Conservation (phyloP, 2,113 vertebrate genomes). For the Cnemophilus loriae region DNA sequence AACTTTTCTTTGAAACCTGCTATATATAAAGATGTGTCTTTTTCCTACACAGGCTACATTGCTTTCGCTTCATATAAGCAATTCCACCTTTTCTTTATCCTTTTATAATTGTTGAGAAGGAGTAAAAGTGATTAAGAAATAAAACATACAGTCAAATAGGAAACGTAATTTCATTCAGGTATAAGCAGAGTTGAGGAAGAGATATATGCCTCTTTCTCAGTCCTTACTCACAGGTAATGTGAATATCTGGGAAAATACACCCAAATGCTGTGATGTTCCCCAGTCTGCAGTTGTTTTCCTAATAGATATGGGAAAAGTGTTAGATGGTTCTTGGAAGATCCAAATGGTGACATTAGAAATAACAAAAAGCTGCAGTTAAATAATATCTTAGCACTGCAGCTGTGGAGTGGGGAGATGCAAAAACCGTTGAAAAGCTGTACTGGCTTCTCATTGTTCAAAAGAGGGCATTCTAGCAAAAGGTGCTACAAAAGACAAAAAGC, state of each 20-base stretch:
- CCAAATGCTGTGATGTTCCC: rapidly evolving
- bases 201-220: background rate
- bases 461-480: background rate
- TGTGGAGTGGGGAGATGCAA: background rate
- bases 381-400: background rate
- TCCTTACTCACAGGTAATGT: background rate
- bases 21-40: background rate
- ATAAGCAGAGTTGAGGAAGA: background rate
- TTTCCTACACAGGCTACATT: background rate
- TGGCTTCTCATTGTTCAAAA: background rate
- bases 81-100: background rate
- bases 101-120: background rate
- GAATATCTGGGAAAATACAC: background rate
- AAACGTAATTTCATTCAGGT: background rate
- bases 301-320: background rate
- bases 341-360: background rate
- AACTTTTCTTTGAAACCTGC: background rate
- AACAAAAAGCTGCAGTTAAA: background rate
- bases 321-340: background rate
- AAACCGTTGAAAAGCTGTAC: background rate
- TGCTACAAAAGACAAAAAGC: background rate
- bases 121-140: background rate
- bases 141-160: background rate
- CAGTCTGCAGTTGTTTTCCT: background rate
- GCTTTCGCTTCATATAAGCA: background rate